Percentiles rank a stretch among this genome's conserved stretches.
phyloP scores from a whole-genome alignment of 2,113 vertebrate species.

The Propithecus coquereli region DNA sequence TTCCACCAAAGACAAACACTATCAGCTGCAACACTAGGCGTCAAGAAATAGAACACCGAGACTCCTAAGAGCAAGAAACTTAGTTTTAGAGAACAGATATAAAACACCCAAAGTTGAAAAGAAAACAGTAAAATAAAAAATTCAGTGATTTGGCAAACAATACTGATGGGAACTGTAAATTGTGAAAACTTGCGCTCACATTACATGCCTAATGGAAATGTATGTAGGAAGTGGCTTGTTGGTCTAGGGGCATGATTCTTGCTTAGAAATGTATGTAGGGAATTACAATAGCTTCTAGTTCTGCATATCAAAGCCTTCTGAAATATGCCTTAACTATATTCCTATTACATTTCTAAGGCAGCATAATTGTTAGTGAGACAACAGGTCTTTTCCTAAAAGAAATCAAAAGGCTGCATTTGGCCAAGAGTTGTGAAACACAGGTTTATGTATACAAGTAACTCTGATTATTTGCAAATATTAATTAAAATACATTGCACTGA shows the following conservation, averaged over 20 bases:
- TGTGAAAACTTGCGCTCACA: neutral
- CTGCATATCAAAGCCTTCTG: neutral
- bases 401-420: neutral
- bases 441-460: neutral
- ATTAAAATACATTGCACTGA: neutral
- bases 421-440: neutral
- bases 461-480: neutral
- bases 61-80: neutral
- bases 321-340: neutral
- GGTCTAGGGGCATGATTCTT: too few relatives aligned
- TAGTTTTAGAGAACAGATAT: neutral
- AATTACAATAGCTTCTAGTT: neutral
- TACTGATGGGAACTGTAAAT: neutral
- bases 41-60: neutral
- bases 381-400: conserved; percentile 15
- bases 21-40: neutral
- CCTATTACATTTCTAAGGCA: neutral
- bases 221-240: neutral
- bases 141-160: conserved; percentile 18
- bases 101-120: neutral
- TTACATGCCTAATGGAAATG: neutral
- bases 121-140: conserved; percentile 20
- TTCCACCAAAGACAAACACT: neutral
- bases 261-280: neutral
- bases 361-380: neutral